Base-by-base conservation (phyloP, 2,797 vertebrate genomes). In the Sebastes flavidus region DNA sequence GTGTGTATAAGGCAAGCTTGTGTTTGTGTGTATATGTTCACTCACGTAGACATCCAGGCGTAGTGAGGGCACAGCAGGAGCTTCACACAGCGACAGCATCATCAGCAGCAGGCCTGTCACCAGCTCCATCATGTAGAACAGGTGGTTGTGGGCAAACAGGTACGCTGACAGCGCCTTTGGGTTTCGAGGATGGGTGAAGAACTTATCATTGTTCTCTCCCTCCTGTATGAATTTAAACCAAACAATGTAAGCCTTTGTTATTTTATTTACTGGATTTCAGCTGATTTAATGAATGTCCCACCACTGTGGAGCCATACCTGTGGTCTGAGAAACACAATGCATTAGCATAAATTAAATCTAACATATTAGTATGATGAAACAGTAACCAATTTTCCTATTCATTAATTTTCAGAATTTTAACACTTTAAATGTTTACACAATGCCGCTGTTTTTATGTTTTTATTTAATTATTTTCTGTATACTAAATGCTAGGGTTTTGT, bases 131-230 rank as follows among this genome's bases (percentile, higher is more conserved):
- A 99, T 94, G 94, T 99, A 99, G 94, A 99, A 99, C 82, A 97
- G 90, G 92, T 99, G 98, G 92, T 98, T 99, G 93, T 99, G 98
- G 59, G 95, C 98, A 71, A 99, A 99, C 95, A 99, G 96, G 96
- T 99, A 99, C 22, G 98, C 98, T 4, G 97, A 96, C 87, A 99
- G 94, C 0, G 98, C 97, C 83, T 95, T 96, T 75, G 97, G 95
- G 88, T 97, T 97, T 90, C 97, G 97, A 49, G 98, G 98, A 88
- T 99, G 98, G 8, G 97, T 98, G 95, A 98, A 97, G 93, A 99
- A 99, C 89, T 99, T 99, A 88, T 99, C 98, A 0, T 99, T 99
- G 89, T 99, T 98, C 94, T 98, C 97, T 74, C 98, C 98, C 95
- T 99, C 98, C 98, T 99, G 91, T 59, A 38, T 25, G 67, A 6